phyloP scores from a whole-genome alignment of 2,113 vertebrate genomes.

The Conger conger region DNA sequence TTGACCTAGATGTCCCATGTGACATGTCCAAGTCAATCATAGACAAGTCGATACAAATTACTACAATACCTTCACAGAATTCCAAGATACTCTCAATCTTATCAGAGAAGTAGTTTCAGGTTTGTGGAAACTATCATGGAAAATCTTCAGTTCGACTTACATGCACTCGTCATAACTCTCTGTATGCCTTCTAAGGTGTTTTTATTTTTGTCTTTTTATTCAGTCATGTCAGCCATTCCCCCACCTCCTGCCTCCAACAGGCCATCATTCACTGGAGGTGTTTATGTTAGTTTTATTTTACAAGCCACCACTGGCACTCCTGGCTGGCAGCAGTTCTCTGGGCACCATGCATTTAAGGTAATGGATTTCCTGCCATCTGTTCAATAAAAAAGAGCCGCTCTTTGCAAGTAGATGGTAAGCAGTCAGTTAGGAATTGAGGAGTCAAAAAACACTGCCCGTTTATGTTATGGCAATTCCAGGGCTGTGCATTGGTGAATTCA shows the following conservation, averaged over 20 bases:
- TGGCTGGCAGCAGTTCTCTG: background rate
- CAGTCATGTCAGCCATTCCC: background rate
- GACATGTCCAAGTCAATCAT: background rate
- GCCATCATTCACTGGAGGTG: background rate
- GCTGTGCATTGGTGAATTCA: background rate
- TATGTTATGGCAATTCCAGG: background rate
- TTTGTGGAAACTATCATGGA: too few species aligned
- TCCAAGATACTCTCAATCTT: too few species aligned
- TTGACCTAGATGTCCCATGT: background rate
- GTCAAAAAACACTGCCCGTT: background rate
- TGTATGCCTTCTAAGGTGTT: background rate
- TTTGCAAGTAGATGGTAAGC: background rate
- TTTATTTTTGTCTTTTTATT: background rate
- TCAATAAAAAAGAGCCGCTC: background rate
- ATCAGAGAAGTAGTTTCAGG: too few species aligned
- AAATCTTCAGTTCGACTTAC: too few species aligned
- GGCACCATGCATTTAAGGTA: background rate
- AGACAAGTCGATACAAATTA: too few species aligned
- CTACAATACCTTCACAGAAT: too few species aligned
- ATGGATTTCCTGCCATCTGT: conserved; percentile 1
- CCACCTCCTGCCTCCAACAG: background rate
- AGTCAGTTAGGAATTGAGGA: background rate
- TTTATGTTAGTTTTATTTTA: background rate
- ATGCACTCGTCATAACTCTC: background rate
- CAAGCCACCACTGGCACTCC: background rate